Base-by-base conservation (phyloP, 2,113 vertebrate species). In the Nymphicus hollandicus region DNA sequence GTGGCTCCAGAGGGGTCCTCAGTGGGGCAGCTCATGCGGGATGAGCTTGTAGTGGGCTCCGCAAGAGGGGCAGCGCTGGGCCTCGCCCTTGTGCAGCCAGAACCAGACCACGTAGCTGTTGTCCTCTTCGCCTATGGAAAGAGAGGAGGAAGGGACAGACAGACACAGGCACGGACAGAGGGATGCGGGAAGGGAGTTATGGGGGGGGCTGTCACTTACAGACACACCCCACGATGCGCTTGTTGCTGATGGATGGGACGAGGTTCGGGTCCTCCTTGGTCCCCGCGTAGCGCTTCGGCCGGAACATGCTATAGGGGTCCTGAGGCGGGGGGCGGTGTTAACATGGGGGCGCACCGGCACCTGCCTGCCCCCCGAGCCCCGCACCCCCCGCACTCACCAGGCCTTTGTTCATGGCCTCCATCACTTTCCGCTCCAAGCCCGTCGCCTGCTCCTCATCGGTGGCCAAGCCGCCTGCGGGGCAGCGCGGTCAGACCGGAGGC, bases 211-310 rank as follows among this genome's bases (percentile, higher is more conserved):
- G 47, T 24, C 23, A 98, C 99, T 98, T 95, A 99, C 99, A 99
- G 89, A 99, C 97, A 18, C 99, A 99, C 91, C 98, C 99, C 46
- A 99, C 99, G 7, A 99, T 98, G 93, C 99, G 98, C 95, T 98
- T 99, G 96, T 97, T 96, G 27, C 76, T 97, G 95, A 99, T 86
- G 70, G 99, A 99, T 9, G 99, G 99, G 5, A 99, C 99, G 6
- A 99, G 96, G 94, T 99, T 98, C 9, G 99, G 99, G 17, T 99
- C 99, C 1, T 97, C 96, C 92, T 98, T 99, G 70, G 99, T 98
- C n/a, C 99, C 99, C 0, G 98, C 94, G 22, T 98, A 98, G 19
- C 93, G 95, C 82, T 99, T 99, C 5, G 99, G 98, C 43, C 98
- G 98, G 58, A 98, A 37, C 33, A 98, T 93, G 95, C 86, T 99